Evolutionary conservation across 2,888 invertebrate genomes (phyloP).

Genomic region (Ochropleura leucogaster): DNA sequence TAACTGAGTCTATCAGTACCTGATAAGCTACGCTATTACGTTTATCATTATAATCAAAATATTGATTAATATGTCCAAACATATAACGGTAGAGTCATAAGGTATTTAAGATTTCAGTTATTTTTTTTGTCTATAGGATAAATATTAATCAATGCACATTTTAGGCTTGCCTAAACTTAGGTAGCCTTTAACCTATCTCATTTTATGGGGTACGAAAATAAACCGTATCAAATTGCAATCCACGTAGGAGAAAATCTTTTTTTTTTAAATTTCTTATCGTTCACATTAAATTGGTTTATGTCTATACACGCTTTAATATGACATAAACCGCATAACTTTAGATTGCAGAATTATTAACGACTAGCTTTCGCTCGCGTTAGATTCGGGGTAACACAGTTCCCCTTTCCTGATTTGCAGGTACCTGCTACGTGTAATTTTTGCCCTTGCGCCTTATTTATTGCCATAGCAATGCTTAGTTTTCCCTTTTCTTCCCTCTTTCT

Average conservation of each 20-base stretch:
- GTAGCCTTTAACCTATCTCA: not conserved
- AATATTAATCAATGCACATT: not conserved
- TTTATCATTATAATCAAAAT: conserved; percentile 21
- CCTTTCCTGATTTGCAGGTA: too few relatives aligned
- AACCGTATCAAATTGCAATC: not conserved
- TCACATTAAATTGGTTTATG: not conserved
- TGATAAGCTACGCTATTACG: conserved; percentile 21
- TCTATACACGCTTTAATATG: not conserved
- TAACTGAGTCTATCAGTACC: conserved; percentile 20
- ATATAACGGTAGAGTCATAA: not conserved
- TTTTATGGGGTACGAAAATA: too few relatives aligned
- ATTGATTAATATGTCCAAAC: conserved; percentile 2
- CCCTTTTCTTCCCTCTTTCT: too few relatives aligned
- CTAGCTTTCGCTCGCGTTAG: too few relatives aligned
- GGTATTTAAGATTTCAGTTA: not conserved
- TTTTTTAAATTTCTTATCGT: not conserved
- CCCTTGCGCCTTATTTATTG: too few relatives aligned
- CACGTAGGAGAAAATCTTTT: not conserved
- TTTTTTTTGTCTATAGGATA: not conserved
- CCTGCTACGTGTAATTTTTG: too few relatives aligned
- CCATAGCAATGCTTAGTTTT: too few relatives aligned
- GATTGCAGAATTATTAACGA: not conserved
- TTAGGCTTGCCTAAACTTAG: not conserved
- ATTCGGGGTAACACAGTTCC: too few relatives aligned
- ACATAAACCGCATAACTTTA: not conserved